Evolutionary conservation across 2,797 vertebrate genomes (phyloP), one percentile per base, ranked within the genome.

Genomic region (Chaenodraco wilsoni): DNA sequence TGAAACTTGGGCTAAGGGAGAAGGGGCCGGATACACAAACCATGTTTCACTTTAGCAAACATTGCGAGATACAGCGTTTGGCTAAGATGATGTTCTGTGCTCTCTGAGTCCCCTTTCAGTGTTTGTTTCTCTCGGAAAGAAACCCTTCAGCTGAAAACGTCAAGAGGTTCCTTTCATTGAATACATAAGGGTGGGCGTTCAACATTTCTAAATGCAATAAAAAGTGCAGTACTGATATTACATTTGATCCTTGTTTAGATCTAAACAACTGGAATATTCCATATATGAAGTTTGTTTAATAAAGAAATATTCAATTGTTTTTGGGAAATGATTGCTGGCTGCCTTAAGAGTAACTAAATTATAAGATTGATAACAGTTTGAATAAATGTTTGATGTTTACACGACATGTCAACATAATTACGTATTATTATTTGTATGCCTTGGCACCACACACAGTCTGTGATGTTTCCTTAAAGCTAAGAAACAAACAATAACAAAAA

Each of bases 361-460:
- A 50, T 40, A n/a, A n/a, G 41, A 48, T 33, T 58, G 37, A 68
- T 50, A 49, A 60, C 1, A 50, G 23, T 62, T 59, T 71, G 9
- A 59, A 64, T 60, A 37, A 58, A 57, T 67, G 23, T 79, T 66
- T 50, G 17, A 45, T 64, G 66, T 69, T 65, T 65, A 1, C 40
- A 33, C 3, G 7, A 21, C 27, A 44, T 59, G 55, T 82, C 63
- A 78, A 64, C 68, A 62, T 54, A 50, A 69, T 43, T 33, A 9
- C 5, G 17, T 37, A 57, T 19, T 64, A 58, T 68, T 51, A 67
- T 55, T 61, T 19, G 9, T 33, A 61, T 84, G 83, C 83, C 84
- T 37, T 51, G 69, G 59, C 84, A 84, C 84, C 84, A 84, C 81
- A 83, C 84, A 69, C 65, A 45, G 50, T 46, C 23, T 69, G 62